Base-by-base conservation (phyloP, 2,797 vertebrate species). In the Silurus aristotelis region DNA sequence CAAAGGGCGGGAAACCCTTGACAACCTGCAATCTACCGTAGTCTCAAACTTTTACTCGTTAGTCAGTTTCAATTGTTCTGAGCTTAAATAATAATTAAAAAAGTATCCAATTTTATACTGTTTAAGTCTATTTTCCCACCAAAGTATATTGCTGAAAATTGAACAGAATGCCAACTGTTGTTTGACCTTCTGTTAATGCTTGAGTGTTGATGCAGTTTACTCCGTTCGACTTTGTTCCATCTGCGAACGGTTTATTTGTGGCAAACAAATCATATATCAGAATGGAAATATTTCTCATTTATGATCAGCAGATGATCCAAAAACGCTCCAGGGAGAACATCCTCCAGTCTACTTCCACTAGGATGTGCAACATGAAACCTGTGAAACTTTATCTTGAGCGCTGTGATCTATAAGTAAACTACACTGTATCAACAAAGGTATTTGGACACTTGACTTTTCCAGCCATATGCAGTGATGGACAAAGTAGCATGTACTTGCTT, bases 201-300 rank as follows among this genome's bases (percentile, higher is more conserved):
- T 78, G 19, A 78, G 38, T 3, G 27, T 10, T 43, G 56, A 22
- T 61, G 27, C 19, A 20, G 61, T 78, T 78, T 78, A 78, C 43
- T 60, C 75, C 1, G 20, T 13, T 25, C 19, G 19, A 77, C 38
- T 78, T 78, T 22, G 56, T 15, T 43, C 76, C 76, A 78, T 78
- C 56, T 78, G 76, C 31, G 5, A 78, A 78, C 6, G 12, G 20
- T 58, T 58, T 14, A 2, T 56, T 76, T 76, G 56, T 19, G 73
- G n/a, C 52, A 55, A 73, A 13, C 46, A 73, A 52, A 73, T 73
- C 15, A 58, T 76, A 27, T 58, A 60, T 78, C 14, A 0, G 27
- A 13, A 27, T 38, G 56, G 19, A 78, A 78, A 60, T 77, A 22
- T 77, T 77, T 77, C 17, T 58, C 72, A 58, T 77, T 78, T 78